Conservation (phyloP, 2,797 vertebrate species). For the Eulemur albifrons region DNA sequence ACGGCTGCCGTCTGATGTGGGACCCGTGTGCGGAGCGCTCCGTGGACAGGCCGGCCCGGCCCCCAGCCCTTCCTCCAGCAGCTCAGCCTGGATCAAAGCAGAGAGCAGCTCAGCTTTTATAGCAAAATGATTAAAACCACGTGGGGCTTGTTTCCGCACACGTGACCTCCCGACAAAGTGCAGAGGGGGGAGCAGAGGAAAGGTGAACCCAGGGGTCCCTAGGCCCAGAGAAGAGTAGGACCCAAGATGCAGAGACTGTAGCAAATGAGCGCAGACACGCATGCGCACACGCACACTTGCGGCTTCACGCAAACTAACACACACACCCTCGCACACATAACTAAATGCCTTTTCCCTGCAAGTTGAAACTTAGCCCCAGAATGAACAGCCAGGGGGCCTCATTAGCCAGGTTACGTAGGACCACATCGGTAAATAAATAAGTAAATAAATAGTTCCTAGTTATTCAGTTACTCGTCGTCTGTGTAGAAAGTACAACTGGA, state of each 20-base stretch:
- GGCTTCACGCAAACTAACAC: no score
- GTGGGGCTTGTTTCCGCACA: constrained; percentile 83
- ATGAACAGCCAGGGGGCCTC: not conserved
- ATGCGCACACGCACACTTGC: not conserved
- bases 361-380: not conserved
- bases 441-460: not conserved
- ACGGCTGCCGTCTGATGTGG: constrained; percentile 87
- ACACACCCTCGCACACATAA: not conserved
- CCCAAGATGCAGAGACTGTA: not conserved
- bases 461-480: not conserved
- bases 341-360: not conserved
- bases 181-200: constrained; percentile 74
- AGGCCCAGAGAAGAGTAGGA: not conserved
- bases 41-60: constrained; percentile 60
- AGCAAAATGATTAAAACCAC: constrained; percentile 85
- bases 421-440: not conserved
- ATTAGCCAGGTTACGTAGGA: not conserved
- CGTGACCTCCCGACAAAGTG: constrained; percentile 82
- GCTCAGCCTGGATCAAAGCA: constrained; percentile 82
- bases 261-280: not conserved
- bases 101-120: constrained; percentile 83
- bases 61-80: constrained; percentile 72
- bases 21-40: constrained; percentile 79
- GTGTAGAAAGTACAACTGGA: not conserved
- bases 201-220: constrained; percentile 71